Conservation (phyloP, 1,140 invertebrate species). For the Tribolium castaneum region DNA sequence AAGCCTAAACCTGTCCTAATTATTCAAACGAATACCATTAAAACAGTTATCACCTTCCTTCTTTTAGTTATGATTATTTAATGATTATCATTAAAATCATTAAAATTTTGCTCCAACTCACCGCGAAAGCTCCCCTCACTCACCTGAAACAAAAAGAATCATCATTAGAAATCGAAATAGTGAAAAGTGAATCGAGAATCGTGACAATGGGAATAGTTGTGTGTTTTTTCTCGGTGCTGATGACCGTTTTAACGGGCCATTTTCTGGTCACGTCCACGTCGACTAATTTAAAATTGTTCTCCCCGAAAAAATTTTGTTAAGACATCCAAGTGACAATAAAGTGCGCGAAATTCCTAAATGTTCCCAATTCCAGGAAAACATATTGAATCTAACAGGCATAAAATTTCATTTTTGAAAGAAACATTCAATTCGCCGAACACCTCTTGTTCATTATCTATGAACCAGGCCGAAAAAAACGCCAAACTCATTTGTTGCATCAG, state of each 20-base stretch:
- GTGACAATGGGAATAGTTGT: conserved; percentile 17
- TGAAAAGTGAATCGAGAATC: conserved; percentile 3
- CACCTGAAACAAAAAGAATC: conserved; percentile 8
- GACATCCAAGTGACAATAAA: conserved; percentile 25
- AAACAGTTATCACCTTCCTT: too few relatives aligned
- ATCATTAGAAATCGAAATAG: conserved; percentile 9
- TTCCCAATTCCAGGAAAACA: conserved; percentile 1
- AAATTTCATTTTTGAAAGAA: conserved; percentile 30
- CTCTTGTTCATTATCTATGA: conserved; percentile 16
- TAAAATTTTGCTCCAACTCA: too few relatives aligned
- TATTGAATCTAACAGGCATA: conserved; percentile 20
- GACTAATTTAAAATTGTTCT: conserved; percentile 11
- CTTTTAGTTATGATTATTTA: too few relatives aligned
- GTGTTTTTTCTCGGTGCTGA: not conserved
- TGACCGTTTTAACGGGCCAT: conserved; percentile 20
- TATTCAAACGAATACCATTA: too few relatives aligned
- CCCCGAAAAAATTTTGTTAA: conserved; percentile 30
- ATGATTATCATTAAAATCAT: too few relatives aligned
- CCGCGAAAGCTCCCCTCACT: not conserved
- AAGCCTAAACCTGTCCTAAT: too few relatives aligned
- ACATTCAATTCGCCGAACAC: conserved; percentile 11
- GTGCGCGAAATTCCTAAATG: not conserved
- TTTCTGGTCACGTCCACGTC: conserved; percentile 24
- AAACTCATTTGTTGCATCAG: conserved; percentile 28
- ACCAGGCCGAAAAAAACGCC: not conserved